Evolutionary conservation across 2,797 vertebrate species (phyloP).

Genomic region (Darevskia mixta): DNA sequence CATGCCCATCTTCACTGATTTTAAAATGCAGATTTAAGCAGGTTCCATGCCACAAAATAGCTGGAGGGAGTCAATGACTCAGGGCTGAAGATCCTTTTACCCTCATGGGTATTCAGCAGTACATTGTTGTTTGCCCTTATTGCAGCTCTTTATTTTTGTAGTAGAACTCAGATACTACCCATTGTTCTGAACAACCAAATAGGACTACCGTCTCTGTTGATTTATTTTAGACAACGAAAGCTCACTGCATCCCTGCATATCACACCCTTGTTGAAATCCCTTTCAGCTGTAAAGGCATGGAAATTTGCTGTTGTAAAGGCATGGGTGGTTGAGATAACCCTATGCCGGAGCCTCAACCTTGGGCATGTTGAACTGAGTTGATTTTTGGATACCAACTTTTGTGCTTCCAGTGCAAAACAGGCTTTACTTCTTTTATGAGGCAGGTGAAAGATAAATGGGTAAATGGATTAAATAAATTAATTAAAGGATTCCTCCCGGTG

Average conservation of each 20-base stretch:
- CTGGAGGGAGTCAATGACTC: not conserved
- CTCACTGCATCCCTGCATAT: not conserved
- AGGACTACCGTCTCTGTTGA: not conserved
- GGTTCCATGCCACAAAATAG: not conserved
- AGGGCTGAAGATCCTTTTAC: not conserved
- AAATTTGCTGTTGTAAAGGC: not conserved
- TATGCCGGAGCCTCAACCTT: not conserved
- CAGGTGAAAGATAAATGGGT: not conserved
- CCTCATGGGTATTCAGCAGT: not conserved
- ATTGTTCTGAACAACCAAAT: no score
- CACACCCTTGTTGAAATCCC: not conserved
- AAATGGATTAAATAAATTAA: not conserved
- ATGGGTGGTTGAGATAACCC: not conserved
- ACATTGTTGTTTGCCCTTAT: not conserved
- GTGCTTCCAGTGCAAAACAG: not conserved
- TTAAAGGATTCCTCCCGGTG: not conserved
- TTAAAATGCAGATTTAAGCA: not conserved
- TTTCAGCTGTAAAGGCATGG: not conserved
- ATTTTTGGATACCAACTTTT: not conserved
- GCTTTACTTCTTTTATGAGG: not conserved
- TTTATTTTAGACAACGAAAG: not conserved
- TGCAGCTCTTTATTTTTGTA: not conserved
- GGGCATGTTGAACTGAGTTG: not conserved
- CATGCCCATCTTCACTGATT: not conserved
- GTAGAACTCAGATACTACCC: no score